Conservation (phyloP, 1,140 invertebrate species). For the Zaprionus kolodkinae region DNA sequence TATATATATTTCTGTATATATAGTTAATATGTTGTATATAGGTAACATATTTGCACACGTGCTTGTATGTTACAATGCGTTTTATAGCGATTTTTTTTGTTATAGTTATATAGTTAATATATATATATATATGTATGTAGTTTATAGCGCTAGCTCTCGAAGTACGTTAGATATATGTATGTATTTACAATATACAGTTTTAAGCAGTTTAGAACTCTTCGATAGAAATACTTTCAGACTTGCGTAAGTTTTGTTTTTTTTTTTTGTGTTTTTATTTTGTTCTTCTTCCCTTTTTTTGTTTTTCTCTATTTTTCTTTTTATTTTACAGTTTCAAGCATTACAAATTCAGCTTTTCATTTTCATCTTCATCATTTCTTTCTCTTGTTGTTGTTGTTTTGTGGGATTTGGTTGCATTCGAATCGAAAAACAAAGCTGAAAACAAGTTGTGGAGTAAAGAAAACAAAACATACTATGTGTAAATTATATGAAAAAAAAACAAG, state of each 20-base stretch:
- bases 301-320: neutral
- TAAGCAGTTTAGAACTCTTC: conserved; percentile 78
- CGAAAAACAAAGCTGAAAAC: neutral
- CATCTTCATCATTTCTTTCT: neutral
- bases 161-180: conserved; percentile 5
- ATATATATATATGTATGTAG: conserved; percentile 6
- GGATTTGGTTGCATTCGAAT: conserved; percentile 5
- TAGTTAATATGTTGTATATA: conserved; percentile 8
- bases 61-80: conserved; percentile 3
- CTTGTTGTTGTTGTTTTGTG: neutral
- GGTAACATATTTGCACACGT: conserved; percentile 6
- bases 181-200: conserved; percentile 57
- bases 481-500: too few relatives aligned
- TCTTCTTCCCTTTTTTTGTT: conserved; percentile 13
- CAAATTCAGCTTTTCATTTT: conserved; percentile 8
- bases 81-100: neutral
- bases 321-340: conserved; percentile 4
- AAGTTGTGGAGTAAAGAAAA: neutral
- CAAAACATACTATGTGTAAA: neutral
- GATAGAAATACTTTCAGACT: conserved; percentile 81
- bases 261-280: neutral
- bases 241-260: conserved; percentile 53
- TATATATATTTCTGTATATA: conserved; percentile 15
- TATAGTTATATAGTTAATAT: conserved; percentile 1
- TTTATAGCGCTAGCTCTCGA: conserved; percentile 11